Percentiles rank a stretch among this genome's conserved stretches.
Conservation (phyloP, 64 coral and sea anemone genomes). For the Dendrophyllia cribrosa region DNA sequence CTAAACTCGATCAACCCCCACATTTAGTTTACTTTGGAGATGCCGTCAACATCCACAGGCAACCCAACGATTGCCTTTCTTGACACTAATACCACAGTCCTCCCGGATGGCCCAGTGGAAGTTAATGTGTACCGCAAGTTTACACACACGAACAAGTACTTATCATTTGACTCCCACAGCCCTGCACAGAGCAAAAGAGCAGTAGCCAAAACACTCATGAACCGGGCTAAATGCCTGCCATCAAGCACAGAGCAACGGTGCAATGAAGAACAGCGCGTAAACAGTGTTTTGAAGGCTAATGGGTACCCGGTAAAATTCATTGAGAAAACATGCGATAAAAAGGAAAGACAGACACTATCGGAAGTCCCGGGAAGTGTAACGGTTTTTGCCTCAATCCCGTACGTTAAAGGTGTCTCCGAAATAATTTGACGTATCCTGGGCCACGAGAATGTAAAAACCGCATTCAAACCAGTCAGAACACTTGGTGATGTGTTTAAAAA, state of each 20-base stretch:
- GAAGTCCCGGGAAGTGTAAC: no score
- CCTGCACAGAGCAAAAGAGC: not conserved
- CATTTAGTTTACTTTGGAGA: not conserved
- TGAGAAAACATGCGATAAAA: not conserved
- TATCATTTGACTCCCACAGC: not conserved
- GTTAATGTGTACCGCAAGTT: not conserved
- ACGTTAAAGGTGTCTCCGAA: slow-evolving; percentile 27
- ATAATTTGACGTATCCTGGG: slow-evolving; percentile 1
- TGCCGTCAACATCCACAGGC: not conserved
- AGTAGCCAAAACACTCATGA: not conserved
- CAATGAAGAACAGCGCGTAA: not conserved
- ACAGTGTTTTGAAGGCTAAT: not conserved
- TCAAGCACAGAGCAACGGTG: not conserved
- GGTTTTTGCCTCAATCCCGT: slow-evolving; percentile 1
- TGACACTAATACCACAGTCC: not conserved
- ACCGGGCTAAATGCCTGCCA: not conserved
- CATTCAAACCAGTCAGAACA: slow-evolving; percentile 36
- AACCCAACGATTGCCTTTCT: not conserved
- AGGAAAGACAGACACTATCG: no score
- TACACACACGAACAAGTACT: not conserved
- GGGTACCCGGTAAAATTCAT: not conserved
- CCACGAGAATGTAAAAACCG: slow-evolving; percentile 17
- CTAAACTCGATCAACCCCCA: not conserved
- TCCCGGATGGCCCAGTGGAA: not conserved
- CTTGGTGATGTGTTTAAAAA: slow-evolving; percentile 46